phyloP scores from a whole-genome alignment of 30 jellyfish, hydroid and myxozoan species.

The Calvadosia cruxmelitensis region DNA sequence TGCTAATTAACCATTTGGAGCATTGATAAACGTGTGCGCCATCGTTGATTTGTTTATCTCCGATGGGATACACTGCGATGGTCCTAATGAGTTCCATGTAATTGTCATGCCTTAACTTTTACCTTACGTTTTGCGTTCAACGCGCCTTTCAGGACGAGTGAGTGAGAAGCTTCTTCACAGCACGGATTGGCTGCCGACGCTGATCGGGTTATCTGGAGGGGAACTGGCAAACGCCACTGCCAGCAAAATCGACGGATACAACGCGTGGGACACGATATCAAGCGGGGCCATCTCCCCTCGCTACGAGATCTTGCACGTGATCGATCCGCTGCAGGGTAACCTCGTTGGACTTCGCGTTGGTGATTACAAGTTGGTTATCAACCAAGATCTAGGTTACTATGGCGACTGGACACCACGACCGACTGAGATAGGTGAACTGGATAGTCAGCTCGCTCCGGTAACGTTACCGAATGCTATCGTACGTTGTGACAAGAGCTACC shows the following conservation, averaged over 20 bases:
- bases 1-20: too few species aligned
- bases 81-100: too few species aligned
- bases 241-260: constrained; percentile 47
- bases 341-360: constrained; percentile 90
- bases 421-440: constrained; percentile 69
- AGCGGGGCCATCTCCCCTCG: constrained; percentile 50
- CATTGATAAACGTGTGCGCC: too few species aligned
- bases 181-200: constrained; percentile 97
- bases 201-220: constrained; percentile 37
- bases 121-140: too few species aligned
- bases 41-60: too few species aligned
- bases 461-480: constrained; percentile 55
- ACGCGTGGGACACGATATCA: constrained; percentile 59
- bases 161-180: constrained; percentile 74
- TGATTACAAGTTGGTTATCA: constrained; percentile 76
- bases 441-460: constrained; percentile 17
- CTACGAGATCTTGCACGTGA: constrained; percentile 69
- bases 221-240: constrained; percentile 6
- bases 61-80: too few species aligned
- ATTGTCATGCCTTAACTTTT: too few species aligned
- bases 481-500: constrained; percentile 68
- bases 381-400: constrained; percentile 80
- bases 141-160: constrained; percentile 72
- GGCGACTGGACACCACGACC: constrained; percentile 99
- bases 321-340: constrained; percentile 80